These are phyloP conservation scores for Setophaga petechia DNA, from an alignment of 2,113 vertebrate genomes.

Conservation along the genomic window DNA sequence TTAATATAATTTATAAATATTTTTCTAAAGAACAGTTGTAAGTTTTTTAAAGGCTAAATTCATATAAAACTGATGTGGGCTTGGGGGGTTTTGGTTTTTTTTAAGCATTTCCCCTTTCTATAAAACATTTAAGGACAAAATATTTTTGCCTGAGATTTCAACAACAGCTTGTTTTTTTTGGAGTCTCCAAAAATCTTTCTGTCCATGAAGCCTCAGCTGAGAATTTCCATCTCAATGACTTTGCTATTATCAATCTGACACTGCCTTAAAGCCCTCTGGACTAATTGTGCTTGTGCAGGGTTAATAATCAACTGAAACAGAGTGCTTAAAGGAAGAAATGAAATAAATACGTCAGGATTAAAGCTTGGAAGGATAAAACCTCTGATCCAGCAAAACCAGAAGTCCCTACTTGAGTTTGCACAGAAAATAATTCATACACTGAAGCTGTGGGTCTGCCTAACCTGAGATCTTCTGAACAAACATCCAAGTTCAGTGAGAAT, in stretches of 20 bases:
- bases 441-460: background rate
- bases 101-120: background rate
- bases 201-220: background rate
- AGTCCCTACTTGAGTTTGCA: background rate
- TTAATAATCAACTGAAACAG: background rate
- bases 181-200: background rate
- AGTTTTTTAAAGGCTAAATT: background rate
- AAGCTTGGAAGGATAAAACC: background rate
- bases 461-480: background rate
- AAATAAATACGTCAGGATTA: background rate
- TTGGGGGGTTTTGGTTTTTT: background rate
- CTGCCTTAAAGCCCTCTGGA: background rate
- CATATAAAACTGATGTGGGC: background rate
- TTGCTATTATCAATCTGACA: background rate
- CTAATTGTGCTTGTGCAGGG: background rate
- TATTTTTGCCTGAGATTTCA: background rate
- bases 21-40: background rate
- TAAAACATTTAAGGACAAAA: background rate
- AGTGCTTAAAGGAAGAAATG: background rate
- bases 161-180: background rate
- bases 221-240: accelerated
- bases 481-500: background rate
- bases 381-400: background rate
- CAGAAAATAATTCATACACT: background rate
- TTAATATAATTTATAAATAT: background rate